Evolutionary conservation across 1,140 invertebrate genomes (phyloP).

Genomic region (Dendroctonus ponderosae): DNA sequence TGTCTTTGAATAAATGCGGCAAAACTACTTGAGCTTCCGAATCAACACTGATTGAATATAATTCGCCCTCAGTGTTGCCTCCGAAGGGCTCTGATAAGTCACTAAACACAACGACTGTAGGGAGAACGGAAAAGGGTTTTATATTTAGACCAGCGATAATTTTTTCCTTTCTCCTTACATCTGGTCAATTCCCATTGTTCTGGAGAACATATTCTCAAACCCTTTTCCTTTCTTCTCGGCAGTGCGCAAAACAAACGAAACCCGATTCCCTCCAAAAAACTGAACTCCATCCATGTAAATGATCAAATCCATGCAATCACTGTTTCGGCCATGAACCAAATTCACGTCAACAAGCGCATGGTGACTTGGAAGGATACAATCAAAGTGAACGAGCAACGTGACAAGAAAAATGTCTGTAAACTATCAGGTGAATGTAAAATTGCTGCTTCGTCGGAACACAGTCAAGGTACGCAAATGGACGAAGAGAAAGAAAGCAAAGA

Average conservation of each 20-base stretch:
- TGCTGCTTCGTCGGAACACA: too few species aligned
- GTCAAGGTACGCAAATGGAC: too few species aligned
- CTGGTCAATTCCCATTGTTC: neutral
- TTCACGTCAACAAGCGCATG: constrained; percentile 25
- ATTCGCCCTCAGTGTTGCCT: too few species aligned
- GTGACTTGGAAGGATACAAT: constrained; percentile 50
- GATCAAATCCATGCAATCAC: constrained; percentile 43
- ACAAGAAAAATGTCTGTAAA: too few species aligned
- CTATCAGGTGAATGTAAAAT: too few species aligned
- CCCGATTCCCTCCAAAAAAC: constrained; percentile 32
- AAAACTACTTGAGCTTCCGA: too few species aligned
- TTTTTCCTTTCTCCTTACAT: constrained; percentile 40
- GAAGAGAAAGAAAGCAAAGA: too few species aligned
- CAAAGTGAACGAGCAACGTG: neutral
- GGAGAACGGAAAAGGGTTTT: constrained; percentile 40
- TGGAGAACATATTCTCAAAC: constrained; percentile 11
- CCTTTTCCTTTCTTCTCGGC: constrained; percentile 40
- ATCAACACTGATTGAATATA: too few species aligned
- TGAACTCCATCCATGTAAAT: constrained; percentile 49
- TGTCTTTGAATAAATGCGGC: too few species aligned
- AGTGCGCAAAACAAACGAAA: constrained; percentile 31
- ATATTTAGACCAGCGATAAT: neutral
- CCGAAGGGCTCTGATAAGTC: too few species aligned
- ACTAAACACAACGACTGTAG: constrained; percentile 28
- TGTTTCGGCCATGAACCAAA: constrained; percentile 40